Conservation (phyloP, 2,113 vertebrate species). For the Ophiodon elongatus region DNA sequence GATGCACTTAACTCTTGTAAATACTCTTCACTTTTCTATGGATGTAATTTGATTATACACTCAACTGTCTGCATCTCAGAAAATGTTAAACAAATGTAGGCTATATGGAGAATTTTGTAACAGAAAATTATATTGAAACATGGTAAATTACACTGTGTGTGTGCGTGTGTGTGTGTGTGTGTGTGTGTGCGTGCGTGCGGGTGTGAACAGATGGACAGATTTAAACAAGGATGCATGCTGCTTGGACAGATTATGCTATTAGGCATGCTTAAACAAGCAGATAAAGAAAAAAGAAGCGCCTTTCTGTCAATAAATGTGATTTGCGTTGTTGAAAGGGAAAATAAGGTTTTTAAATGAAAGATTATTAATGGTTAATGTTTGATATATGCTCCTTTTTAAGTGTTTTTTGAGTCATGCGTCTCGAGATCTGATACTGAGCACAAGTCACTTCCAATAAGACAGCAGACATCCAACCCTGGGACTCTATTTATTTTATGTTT, state of each 20-base stretch:
- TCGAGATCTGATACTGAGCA: conserved; percentile 29
- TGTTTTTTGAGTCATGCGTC: conserved; percentile 24
- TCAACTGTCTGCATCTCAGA: conserved; percentile 42
- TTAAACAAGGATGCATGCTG: conserved; percentile 53
- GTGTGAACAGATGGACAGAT: conserved; percentile 43
- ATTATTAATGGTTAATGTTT: conserved; percentile 26
- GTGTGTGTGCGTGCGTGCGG: conserved; percentile 15
- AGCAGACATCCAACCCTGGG: background rate
- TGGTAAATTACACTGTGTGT: conserved; percentile 73
- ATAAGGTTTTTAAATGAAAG: background rate
- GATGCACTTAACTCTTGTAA: conserved; percentile 77
- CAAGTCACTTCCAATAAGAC: conserved; percentile 43
- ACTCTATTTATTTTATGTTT: conserved; percentile 30
- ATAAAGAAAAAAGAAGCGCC: conserved; percentile 47
- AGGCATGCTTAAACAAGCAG: conserved; percentile 51
- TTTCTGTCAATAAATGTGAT: conserved; percentile 51
- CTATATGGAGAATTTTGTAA: conserved; percentile 63
- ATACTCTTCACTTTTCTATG: conserved; percentile 65
- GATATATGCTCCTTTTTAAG: conserved; percentile 11
- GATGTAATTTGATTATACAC: conserved; percentile 56
- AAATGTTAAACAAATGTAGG: conserved; percentile 44
- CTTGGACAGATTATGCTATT: conserved; percentile 55
- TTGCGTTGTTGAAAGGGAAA: conserved; percentile 27
- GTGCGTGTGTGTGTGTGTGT: conserved; percentile 4
- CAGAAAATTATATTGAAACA: conserved; percentile 59